Evolutionary conservation across 2,797 vertebrate species (phyloP), one percentile per base, ranked within the genome.

Genomic region (Epinephelus malabaricus): DNA sequence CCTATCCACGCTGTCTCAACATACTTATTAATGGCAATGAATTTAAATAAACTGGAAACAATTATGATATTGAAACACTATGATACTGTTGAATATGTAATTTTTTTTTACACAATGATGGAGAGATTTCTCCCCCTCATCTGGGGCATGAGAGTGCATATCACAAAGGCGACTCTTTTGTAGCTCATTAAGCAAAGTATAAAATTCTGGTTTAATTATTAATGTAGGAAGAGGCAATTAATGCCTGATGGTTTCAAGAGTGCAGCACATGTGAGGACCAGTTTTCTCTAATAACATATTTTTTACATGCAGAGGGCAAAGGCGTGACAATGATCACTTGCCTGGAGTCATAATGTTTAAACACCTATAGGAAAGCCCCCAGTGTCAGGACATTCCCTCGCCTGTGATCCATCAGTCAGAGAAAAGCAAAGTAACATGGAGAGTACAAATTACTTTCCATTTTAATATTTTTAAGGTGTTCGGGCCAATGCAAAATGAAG

Each of bases 171-270:
- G 40, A 51, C 18, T 82, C 30, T 72, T 77, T 83, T 78, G 79
- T 74, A 67, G 46, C 77, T 90, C 69, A 83, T 87, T 79, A 86
- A 40, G 38, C 46, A 70, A 78, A 58, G 56, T 56, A 17, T 73
- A 51, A 82, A 68, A 73, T 68, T 78, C 34, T 40, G 51, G 21
- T 78, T 92, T 82, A 89, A 88, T 90, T 81, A 87, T 86, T 89
- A 27, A 89, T 87, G 77, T 68, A 40, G 66, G 70, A 84, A 77
- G 60, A 84, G 59, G 58, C 59, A 68, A 51, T 79, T 88, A 55
- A 81, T 76, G 69, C 2, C 13, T 40, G 38, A 63, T 69, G 46
- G 43, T 66, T 86, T 78, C 51, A 53, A 65, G 43, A 73, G 55
- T 14, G 19, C 43, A 27, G 21, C 13, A 21, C 6, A 27, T 27